phyloP scores from a whole-genome alignment of 2,797 vertebrate species.

The Threskiornis aethiopicus region DNA sequence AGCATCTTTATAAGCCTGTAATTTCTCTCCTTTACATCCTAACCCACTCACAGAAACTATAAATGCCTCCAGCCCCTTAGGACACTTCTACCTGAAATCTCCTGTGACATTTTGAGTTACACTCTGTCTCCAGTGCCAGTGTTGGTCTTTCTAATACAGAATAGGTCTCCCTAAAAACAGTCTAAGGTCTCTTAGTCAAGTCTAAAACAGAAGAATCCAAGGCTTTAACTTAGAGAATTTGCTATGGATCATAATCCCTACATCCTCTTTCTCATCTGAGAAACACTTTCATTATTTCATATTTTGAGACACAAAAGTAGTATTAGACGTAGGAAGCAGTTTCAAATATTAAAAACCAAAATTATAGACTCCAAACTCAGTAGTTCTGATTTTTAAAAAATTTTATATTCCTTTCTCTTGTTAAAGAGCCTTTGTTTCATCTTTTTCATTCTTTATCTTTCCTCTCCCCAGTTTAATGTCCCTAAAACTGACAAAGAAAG shows the following conservation, averaged over 20 bases:
- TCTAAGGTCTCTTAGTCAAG: background rate
- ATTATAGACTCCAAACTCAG: background rate
- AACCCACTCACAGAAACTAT: background rate
- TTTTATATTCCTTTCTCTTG: background rate
- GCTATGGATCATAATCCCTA: background rate
- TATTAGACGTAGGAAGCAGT: background rate
- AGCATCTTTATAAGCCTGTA: background rate
- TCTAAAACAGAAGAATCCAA: background rate
- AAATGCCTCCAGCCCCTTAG: background rate
- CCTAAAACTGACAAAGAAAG: background rate
- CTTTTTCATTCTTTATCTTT: background rate
- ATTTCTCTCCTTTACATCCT: background rate
- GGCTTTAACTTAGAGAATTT: background rate
- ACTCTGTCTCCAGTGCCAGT: background rate
- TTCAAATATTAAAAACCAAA: background rate
- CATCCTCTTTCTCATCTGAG: background rate
- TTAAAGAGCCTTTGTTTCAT: background rate
- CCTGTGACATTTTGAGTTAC: background rate
- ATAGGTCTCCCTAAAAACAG: background rate
- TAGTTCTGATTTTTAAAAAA: background rate
- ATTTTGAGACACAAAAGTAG: background rate
- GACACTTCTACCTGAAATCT: background rate
- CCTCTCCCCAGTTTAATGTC: background rate
- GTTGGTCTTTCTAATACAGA: background rate
- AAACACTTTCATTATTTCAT: background rate